phyloP scores from a whole-genome alignment of 2,113 vertebrate species.

The Menidia beryllina region DNA sequence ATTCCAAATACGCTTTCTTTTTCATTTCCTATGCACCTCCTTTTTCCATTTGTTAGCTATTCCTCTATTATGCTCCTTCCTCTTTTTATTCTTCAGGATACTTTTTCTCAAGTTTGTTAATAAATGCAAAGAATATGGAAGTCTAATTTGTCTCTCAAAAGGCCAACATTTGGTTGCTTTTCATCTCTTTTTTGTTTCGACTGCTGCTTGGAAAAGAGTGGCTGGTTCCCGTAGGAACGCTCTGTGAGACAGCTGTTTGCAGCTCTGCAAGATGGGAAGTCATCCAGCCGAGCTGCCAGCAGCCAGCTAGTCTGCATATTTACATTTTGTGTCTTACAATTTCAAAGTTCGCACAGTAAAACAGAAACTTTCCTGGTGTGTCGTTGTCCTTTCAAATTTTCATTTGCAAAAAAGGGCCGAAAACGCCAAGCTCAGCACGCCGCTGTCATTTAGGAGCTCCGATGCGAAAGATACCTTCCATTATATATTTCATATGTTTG shows the following conservation, averaged over 20 bases:
- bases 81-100: slow-evolving; percentile 38
- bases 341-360: too few species aligned
- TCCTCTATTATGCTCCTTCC: slow-evolving; percentile 30
- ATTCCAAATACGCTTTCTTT: slow-evolving; percentile 25
- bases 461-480: neutral
- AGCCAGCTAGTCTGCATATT: slow-evolving; percentile 11
- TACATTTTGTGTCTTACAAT: neutral
- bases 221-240: slow-evolving; percentile 11
- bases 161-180: neutral
- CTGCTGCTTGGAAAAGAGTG: neutral
- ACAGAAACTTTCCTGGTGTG: too few species aligned
- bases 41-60: slow-evolving; percentile 22
- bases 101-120: slow-evolving; percentile 18
- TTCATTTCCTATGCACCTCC: slow-evolving; percentile 24
- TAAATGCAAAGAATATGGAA: slow-evolving; percentile 21
- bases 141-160: slow-evolving; percentile 7
- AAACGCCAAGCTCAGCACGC: too few species aligned
- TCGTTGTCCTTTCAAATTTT: too few species aligned
- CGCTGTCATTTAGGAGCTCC: neutral
- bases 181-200: neutral
- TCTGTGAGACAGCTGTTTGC: slow-evolving; percentile 13
- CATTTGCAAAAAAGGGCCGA: too few species aligned
- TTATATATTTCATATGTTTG: neutral
- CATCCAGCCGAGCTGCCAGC: slow-evolving; percentile 12
- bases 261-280: slow-evolving; percentile 15